These are phyloP conservation scores for Lasiommata megera DNA, from an alignment of 2,888 invertebrate species.

Conservation along the genomic window DNA sequence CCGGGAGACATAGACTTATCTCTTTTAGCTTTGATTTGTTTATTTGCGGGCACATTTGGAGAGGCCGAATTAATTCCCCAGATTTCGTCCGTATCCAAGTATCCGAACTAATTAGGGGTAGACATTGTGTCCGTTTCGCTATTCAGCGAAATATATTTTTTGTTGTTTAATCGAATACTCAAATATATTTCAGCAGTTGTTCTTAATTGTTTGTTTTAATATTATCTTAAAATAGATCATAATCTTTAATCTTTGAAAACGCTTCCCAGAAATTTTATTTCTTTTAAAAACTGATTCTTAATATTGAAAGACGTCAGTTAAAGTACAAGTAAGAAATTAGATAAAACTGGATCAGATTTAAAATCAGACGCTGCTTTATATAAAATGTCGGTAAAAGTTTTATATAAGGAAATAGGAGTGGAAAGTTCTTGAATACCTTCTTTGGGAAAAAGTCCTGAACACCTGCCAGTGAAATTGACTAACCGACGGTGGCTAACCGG, in stretches of 20 bases:
- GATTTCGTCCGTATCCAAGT: slow-evolving; percentile 16
- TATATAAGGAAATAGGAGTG: slow-evolving; percentile 25
- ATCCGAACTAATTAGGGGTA: slow-evolving; percentile 16
- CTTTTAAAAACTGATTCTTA: too few species aligned
- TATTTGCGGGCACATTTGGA: slow-evolving; percentile 51
- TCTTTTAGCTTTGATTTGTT: slow-evolving; percentile 56
- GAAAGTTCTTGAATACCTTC: slow-evolving; percentile 23
- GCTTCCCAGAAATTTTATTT: too few species aligned
- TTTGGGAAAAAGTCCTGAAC: slow-evolving; percentile 26
- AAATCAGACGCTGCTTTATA: background rate
- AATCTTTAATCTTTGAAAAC: too few species aligned
- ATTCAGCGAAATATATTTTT: slow-evolving; percentile 8
- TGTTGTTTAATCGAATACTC: background rate
- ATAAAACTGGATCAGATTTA: background rate
- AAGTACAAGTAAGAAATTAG: background rate
- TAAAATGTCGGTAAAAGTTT: slow-evolving; percentile 18
- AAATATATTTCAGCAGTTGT: background rate
- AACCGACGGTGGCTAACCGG: slow-evolving; percentile 27
- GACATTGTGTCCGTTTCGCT: slow-evolving; percentile 11
- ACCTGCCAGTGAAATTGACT: slow-evolving; percentile 30
- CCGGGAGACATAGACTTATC: slow-evolving; percentile 61
- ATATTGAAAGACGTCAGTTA: too few species aligned
- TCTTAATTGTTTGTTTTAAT: too few species aligned
- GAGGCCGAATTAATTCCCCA: slow-evolving; percentile 58
- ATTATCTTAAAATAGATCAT: too few species aligned